Evolutionary conservation across 2,797 vertebrate genomes (phyloP).

Genomic region (Yasuhikotakia modesta): DNA sequence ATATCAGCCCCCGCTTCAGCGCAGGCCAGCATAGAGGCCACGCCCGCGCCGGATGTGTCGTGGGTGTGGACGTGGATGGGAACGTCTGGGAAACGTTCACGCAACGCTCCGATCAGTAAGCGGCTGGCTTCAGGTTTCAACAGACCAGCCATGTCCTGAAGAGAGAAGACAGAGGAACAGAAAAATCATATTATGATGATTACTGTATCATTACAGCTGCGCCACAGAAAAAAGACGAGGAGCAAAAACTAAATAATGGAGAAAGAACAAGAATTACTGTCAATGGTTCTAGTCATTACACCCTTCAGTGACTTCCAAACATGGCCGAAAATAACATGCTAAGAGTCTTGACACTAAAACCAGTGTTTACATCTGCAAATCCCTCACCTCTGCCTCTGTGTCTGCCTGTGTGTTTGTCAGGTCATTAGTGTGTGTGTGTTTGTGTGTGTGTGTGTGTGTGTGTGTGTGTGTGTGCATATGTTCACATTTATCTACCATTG

Average conservation of each 20-base stretch:
- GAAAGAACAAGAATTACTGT: slow-evolving; percentile 4
- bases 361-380: slow-evolving; percentile 10
- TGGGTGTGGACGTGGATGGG: slow-evolving; percentile 93
- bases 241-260: slow-evolving; percentile 13
- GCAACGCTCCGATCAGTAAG: slow-evolving; percentile 81
- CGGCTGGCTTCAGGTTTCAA: slow-evolving; percentile 84
- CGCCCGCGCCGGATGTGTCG: slow-evolving; percentile 89
- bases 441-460: not conserved
- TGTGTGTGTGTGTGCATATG: too few species aligned
- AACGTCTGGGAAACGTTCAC: slow-evolving; percentile 86
- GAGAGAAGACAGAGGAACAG: not conserved
- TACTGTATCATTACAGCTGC: slow-evolving; percentile 28
- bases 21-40: slow-evolving; percentile 92
- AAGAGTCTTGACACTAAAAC: slow-evolving; percentile 16
- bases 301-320: slow-evolving; percentile 21
- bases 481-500: too few species aligned
- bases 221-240: not conserved
- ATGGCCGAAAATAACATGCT: slow-evolving; percentile 24
- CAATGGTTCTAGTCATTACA: slow-evolving; percentile 22
- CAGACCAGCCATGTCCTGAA: slow-evolving; percentile 91
- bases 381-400: slow-evolving; percentile 12
- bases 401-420: not conserved
- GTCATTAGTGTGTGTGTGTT: not conserved
- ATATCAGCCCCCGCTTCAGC: slow-evolving; percentile 88
- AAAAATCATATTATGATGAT: slow-evolving; percentile 1